Conservation (phyloP, 2,797 vertebrate genomes). For the Onychomys leucogaster region DNA sequence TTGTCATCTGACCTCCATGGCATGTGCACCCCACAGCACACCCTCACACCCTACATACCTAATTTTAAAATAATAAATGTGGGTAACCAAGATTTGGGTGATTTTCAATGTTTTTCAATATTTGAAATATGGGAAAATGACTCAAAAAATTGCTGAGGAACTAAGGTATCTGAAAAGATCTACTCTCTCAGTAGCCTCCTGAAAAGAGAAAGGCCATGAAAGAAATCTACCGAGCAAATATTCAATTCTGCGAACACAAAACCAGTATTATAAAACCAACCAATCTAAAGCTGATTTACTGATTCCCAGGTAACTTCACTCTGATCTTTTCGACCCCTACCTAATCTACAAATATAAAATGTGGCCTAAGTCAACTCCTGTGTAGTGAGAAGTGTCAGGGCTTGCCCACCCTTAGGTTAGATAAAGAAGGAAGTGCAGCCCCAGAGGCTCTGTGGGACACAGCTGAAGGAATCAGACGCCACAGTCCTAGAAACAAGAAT, state of each 20-base stretch:
- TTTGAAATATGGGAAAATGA: not conserved
- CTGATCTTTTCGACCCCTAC: not conserved
- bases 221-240: not conserved
- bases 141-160: not conserved
- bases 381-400: not conserved
- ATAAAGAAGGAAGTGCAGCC: not conserved
- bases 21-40: not conserved
- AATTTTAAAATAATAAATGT: not conserved
- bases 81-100: not conserved
- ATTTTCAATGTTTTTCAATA: not conserved
- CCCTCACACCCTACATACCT: not conserved
- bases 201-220: conserved; percentile 1
- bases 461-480: not conserved
- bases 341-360: not conserved
- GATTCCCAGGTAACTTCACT: not conserved
- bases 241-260: not conserved
- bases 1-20: not conserved
- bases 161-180: not conserved
- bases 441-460: not conserved
- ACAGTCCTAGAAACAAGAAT: not conserved
- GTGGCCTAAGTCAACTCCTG: not conserved
- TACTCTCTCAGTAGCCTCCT: not conserved
- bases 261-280: not conserved
- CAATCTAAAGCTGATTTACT: not conserved
- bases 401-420: not conserved